These are phyloP conservation scores for Meloidogyne floridensis DNA, from an alignment of 1,140 invertebrate genomes.

Conservation along the genomic window DNA sequence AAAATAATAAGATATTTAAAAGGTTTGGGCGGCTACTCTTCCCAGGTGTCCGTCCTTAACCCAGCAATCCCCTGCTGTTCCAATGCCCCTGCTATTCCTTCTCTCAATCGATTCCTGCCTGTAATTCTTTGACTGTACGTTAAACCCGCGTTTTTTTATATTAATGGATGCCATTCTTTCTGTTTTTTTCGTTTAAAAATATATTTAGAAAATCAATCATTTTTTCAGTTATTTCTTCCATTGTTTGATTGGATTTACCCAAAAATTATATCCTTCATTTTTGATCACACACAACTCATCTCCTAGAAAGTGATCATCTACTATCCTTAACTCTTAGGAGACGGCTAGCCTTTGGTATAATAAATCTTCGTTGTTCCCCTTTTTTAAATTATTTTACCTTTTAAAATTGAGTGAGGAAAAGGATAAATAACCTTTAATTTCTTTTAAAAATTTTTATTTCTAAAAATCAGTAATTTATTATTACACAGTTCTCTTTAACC, in stretches of 20 bases:
- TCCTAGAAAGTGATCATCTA: too few relatives aligned
- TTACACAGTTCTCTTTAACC: neutral
- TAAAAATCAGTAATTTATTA: neutral
- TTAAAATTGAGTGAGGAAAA: too few relatives aligned
- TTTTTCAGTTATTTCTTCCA: too few relatives aligned
- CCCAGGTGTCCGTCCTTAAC: conserved; percentile 8
- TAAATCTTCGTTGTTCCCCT: too few relatives aligned
- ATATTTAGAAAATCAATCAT: neutral
- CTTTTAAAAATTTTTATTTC: neutral
- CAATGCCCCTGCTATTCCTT: neutral
- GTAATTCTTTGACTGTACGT: neutral
- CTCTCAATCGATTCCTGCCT: neutral
- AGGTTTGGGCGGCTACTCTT: neutral
- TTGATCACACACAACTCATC: too few relatives aligned
- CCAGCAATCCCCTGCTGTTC: neutral
- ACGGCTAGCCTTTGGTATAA: too few relatives aligned
- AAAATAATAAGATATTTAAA: neutral
- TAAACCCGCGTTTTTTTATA: neutral
- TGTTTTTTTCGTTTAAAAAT: neutral
- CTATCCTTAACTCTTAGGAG: too few relatives aligned
- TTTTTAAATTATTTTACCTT: too few relatives aligned
- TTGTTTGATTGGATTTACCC: too few relatives aligned
- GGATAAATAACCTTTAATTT: too few relatives aligned
- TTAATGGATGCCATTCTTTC: neutral
- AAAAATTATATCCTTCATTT: too few relatives aligned